These are phyloP conservation scores for Diplolepis rosae DNA, from an alignment of 2,888 invertebrate species.

Conservation along the genomic window DNA sequence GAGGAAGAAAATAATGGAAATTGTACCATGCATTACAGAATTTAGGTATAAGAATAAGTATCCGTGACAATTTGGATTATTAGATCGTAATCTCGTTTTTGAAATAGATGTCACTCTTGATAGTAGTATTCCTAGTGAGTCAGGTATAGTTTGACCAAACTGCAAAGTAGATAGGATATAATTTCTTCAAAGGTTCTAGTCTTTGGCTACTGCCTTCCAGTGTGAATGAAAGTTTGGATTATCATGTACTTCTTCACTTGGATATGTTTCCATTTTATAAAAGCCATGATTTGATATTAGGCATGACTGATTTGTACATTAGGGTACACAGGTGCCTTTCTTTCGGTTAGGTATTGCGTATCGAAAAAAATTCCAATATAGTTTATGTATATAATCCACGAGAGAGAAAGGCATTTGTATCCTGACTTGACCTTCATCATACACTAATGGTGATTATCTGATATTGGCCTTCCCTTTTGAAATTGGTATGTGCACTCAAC, in stretches of 20 bases:
- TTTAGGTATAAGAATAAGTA: constrained; percentile 38
- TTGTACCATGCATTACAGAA: constrained; percentile 14
- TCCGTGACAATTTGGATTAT: constrained; percentile 35
- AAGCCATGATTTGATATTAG: background rate
- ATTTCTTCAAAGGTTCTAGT: constrained; percentile 11
- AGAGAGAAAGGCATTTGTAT: too few relatives aligned
- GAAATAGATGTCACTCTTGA: background rate
- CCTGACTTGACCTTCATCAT: too few relatives aligned
- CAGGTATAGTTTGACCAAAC: background rate
- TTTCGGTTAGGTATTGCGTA: too few relatives aligned
- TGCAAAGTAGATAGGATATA: background rate
- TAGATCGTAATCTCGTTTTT: background rate
- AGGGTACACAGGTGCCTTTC: background rate
- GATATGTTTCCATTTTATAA: too few relatives aligned
- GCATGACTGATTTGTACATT: background rate
- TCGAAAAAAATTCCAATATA: too few relatives aligned
- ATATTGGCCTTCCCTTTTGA: too few relatives aligned
- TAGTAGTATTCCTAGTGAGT: background rate
- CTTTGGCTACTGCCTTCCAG: constrained; percentile 14
- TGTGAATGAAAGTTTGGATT: background rate
- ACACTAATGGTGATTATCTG: too few relatives aligned
- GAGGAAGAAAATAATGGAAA: constrained; percentile 50
- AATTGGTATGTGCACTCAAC: too few relatives aligned
- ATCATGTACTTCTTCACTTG: background rate
- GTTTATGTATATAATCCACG: too few relatives aligned